These are phyloP conservation scores for Drosophila kepulauana DNA, from an alignment of 1,140 invertebrate genomes.

Conservation along the genomic window DNA sequence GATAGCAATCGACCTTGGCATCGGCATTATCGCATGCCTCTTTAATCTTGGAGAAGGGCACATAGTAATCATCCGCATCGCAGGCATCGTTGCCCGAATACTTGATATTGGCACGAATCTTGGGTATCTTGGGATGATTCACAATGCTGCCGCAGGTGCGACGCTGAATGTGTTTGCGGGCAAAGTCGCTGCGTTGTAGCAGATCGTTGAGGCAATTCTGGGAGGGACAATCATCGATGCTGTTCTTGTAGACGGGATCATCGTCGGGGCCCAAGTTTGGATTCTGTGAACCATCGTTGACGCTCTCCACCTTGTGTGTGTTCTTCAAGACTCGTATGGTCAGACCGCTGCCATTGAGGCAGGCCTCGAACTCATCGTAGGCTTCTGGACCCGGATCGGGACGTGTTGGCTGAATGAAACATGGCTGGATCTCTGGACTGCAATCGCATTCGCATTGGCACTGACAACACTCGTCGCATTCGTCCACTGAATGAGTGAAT, in stretches of 20 bases:
- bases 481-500: not conserved
- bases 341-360: constrained; percentile 79
- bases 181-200: constrained; percentile 71
- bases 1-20: constrained; percentile 72
- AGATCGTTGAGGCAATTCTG: constrained; percentile 58
- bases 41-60: constrained; percentile 79
- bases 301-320: constrained; percentile 75
- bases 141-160: constrained; percentile 73
- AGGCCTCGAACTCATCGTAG: constrained; percentile 82
- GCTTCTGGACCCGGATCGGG: constrained; percentile 78
- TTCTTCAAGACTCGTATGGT: constrained; percentile 81
- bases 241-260: constrained; percentile 46
- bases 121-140: constrained; percentile 76
- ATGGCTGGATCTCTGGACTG: constrained; percentile 71
- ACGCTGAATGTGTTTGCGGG: constrained; percentile 71
- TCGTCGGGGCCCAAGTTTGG: constrained; percentile 40
- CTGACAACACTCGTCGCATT: constrained; percentile 60
- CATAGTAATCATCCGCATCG: constrained; percentile 68
- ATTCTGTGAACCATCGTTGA: constrained; percentile 60
- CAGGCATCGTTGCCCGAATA: constrained; percentile 79
- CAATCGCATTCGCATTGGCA: constrained; percentile 71
- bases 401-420: constrained; percentile 65
- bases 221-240: constrained; percentile 39
- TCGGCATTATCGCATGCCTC: constrained; percentile 59
- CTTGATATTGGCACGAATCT: constrained; percentile 79